Evolutionary conservation across 2,797 vertebrate genomes (phyloP).

Genomic region (Dallia pectoralis): DNA sequence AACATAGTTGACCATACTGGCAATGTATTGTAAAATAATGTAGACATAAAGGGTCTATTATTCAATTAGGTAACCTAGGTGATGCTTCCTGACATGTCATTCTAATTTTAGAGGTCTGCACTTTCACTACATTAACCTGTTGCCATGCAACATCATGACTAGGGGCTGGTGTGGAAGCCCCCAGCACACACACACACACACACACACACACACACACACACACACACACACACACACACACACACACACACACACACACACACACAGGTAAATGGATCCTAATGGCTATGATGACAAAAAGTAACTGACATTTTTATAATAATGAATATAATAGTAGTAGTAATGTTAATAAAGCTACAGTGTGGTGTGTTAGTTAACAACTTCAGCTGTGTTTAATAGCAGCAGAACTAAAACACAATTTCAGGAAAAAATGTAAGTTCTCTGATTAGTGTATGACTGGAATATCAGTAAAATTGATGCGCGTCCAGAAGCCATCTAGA

Average conservation of each 20-base stretch:
- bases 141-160: conserved; percentile 52
- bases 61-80: neutral
- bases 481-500: neutral
- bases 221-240: too few species aligned
- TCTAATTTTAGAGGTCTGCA: conserved; percentile 31
- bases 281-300: too few species aligned
- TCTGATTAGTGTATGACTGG: neutral
- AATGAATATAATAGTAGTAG: too few species aligned
- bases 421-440: neutral
- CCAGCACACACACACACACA: too few species aligned
- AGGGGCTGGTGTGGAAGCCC: neutral
- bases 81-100: conserved; percentile 5
- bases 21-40: neutral
- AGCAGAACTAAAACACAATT: neutral
- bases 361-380: neutral
- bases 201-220: too few species aligned
- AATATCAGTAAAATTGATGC: neutral
- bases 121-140: conserved; percentile 43
- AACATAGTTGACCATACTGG: neutral
- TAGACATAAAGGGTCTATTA: neutral
- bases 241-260: too few species aligned
- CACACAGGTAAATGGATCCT: too few species aligned
- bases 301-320: too few species aligned
- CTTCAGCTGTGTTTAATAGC: neutral
- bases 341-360: too few species aligned